Evolutionary conservation across 2,888 invertebrate species (phyloP).

Genomic region (Kuschelorhynchus macadamiae): DNA sequence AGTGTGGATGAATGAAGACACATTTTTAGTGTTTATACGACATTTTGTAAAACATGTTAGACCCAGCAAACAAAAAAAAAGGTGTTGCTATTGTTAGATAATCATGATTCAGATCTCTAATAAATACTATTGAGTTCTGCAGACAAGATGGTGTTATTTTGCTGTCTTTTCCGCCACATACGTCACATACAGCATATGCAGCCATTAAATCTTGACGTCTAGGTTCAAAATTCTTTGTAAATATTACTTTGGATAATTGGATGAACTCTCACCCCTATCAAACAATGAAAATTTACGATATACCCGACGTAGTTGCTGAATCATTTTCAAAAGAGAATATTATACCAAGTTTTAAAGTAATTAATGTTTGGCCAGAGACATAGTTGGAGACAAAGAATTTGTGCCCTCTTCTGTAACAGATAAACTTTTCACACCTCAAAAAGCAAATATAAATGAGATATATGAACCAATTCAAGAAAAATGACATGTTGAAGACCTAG

Average conservation of each 20-base stretch:
- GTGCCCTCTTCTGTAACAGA: too few species aligned
- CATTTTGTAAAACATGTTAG: conserved; percentile 51
- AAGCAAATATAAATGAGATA: too few species aligned
- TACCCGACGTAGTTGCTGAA: neutral
- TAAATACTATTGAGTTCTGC: too few species aligned
- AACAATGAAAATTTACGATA: conserved; percentile 30
- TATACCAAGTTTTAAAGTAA: neutral
- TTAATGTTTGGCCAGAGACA: neutral
- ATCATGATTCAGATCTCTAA: conserved; percentile 31
- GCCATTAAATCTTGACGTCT: conserved; percentile 7
- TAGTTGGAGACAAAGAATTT: neutral
- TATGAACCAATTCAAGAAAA: too few species aligned
- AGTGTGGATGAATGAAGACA: conserved; percentile 54
- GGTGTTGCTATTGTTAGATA: conserved; percentile 46
- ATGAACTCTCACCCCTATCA: conserved; percentile 31
- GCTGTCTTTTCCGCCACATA: too few species aligned
- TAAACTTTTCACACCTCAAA: too few species aligned
- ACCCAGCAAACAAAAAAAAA: conserved; percentile 22
- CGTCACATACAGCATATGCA: neutral
- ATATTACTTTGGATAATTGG: conserved; percentile 29
- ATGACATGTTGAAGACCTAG: too few species aligned
- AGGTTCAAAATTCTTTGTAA: conserved; percentile 22
- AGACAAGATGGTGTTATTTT: too few species aligned
- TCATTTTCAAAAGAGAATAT: neutral
- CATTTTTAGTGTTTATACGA: conserved; percentile 45